Conservation (phyloP, 2,888 invertebrate species). For the Bugulina stolonifera region DNA sequence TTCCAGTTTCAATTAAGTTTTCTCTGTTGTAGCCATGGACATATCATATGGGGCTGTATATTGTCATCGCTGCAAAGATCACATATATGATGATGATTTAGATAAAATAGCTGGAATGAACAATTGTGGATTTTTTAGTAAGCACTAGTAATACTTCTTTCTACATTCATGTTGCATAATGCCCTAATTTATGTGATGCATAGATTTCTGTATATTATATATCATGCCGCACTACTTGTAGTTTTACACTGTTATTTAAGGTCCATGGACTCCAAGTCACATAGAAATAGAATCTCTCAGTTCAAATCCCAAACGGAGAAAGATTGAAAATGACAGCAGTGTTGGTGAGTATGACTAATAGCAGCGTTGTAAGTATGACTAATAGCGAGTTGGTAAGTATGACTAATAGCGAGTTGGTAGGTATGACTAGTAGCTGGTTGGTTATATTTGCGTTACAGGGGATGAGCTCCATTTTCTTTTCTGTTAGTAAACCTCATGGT, state of each 20-base stretch:
- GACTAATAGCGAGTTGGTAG: no score
- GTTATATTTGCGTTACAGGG: no score
- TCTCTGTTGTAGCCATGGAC: conserved; percentile 62
- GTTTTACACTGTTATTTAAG: background rate
- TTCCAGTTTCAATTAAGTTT: background rate
- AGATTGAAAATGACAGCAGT: conserved; percentile 74
- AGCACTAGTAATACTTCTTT: no score
- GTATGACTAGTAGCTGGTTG: no score
- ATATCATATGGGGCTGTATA: conserved; percentile 79
- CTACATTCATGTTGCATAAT: no score
- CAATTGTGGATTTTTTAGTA: conserved; percentile 11
- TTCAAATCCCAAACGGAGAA: conserved; percentile 70
- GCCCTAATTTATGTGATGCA: no score
- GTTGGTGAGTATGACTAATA: conserved; percentile 59
- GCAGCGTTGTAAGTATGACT: background rate
- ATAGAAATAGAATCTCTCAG: conserved; percentile 71
- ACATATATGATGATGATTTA: conserved; percentile 75
- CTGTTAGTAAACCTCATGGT: no score
- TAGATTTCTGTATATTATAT: no score
- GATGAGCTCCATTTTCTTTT: no score
- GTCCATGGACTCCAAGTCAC: conserved; percentile 68
- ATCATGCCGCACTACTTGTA: no score
- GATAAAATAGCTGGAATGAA: conserved; percentile 51
- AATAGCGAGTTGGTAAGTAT: background rate
- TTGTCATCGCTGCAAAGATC: conserved; percentile 85